Conservation (phyloP, 2,113 vertebrate species). For the Anoura caudifer region DNA sequence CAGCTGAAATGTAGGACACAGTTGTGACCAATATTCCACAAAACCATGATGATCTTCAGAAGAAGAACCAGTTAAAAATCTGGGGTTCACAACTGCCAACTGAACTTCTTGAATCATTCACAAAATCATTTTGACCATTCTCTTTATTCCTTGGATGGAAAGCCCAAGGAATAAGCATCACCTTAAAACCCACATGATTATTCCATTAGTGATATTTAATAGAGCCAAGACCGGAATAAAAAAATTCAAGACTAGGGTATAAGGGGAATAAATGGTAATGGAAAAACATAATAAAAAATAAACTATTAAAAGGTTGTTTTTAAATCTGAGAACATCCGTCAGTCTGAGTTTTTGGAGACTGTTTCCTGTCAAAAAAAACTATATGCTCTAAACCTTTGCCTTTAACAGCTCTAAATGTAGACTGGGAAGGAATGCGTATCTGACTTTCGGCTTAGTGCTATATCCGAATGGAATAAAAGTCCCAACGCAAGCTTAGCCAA, state of each 20-base stretch:
- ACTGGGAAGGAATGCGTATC: neutral
- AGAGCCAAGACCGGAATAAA: neutral
- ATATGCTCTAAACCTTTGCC: neutral
- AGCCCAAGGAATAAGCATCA: neutral
- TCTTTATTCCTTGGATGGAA: neutral
- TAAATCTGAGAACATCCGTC: neutral
- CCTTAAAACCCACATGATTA: neutral
- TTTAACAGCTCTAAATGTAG: neutral
- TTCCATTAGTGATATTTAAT: neutral
- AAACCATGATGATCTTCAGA: neutral
- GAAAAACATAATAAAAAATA: no score
- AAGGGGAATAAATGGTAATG: no score
- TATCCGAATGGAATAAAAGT: neutral
- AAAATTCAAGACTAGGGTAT: neutral
- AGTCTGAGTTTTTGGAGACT: neutral
- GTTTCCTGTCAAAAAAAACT: conserved; percentile 2
- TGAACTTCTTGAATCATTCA: conserved; percentile 34
- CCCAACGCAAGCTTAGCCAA: neutral
- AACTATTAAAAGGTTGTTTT: neutral
- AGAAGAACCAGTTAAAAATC: neutral
- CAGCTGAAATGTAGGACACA: neutral
- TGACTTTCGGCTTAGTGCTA: neutral
- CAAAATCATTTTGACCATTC: conserved; percentile 1
- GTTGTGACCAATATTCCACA: neutral
- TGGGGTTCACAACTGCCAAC: neutral